These are phyloP conservation scores for Anolis apletophallus DNA, from an alignment of 2,797 vertebrate genomes.

Conservation along the genomic window DNA sequence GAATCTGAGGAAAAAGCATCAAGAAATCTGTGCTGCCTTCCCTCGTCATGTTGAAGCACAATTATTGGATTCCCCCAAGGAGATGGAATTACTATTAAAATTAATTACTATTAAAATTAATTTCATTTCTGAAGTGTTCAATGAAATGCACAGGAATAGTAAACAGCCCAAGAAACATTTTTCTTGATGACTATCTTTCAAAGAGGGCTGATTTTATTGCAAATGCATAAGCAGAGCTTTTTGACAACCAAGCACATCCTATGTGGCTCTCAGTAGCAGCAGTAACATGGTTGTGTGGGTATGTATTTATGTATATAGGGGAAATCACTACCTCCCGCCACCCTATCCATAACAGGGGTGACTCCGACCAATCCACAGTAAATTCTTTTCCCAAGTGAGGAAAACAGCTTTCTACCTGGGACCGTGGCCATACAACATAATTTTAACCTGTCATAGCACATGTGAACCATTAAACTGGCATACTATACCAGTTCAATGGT, in stretches of 20 bases:
- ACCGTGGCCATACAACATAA: background rate
- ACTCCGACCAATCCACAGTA: background rate
- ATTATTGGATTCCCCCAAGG: background rate
- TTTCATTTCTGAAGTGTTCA: background rate
- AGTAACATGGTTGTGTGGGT: too few relatives aligned
- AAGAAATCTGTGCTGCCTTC: background rate
- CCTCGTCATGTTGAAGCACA: background rate
- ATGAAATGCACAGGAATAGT: background rate
- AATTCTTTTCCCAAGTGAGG: background rate
- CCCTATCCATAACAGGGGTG: background rate
- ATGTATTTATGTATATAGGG: too few relatives aligned
- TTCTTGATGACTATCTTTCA: background rate
- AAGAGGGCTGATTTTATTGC: background rate
- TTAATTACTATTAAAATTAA: background rate
- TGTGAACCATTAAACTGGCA: background rate
- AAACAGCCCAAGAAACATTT: background rate
- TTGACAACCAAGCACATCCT: background rate
- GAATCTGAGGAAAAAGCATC: background rate
- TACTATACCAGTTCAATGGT: too few relatives aligned
- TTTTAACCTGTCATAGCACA: conserved; percentile 1
- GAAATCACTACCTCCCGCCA: background rate
- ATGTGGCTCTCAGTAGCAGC: background rate
- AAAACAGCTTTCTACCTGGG: background rate
- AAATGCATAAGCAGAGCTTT: background rate
- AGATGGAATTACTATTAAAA: background rate